Percentiles rank a stretch among this genome's conserved stretches.
These are phyloP conservation scores for Sebastes itinus DNA, from an alignment of 2,797 vertebrate species.

Conservation along the genomic window DNA sequence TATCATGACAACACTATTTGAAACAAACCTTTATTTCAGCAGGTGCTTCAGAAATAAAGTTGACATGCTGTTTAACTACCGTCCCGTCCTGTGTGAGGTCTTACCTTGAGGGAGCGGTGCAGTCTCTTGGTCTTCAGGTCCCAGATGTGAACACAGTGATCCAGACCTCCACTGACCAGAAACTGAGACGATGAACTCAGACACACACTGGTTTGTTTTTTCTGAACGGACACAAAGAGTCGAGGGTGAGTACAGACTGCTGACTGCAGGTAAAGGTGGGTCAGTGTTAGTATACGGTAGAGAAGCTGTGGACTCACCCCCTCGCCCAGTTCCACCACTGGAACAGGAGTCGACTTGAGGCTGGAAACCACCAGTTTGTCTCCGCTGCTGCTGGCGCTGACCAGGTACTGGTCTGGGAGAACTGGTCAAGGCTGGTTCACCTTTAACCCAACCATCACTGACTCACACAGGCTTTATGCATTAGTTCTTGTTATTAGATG, in stretches of 20 bases:
- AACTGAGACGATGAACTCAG: slow-evolving; percentile 90
- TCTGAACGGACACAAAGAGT: slow-evolving; percentile 74
- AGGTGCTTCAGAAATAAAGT: too few relatives aligned
- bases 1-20: too few relatives aligned
- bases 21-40: too few relatives aligned
- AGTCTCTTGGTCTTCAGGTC: slow-evolving; percentile 93
- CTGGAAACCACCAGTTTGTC: slow-evolving; percentile 95
- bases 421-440: slow-evolving; percentile 69
- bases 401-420: slow-evolving; percentile 91
- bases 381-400: slow-evolving; percentile 90
- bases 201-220: slow-evolving; percentile 91
- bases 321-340: slow-evolving; percentile 91
- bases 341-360: slow-evolving; percentile 89
- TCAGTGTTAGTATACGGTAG: too few relatives aligned
- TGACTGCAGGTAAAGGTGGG: background rate
- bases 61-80: too few relatives aligned
- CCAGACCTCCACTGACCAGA: slow-evolving; percentile 92
- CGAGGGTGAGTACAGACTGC: background rate
- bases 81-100: background rate
- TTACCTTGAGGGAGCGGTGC: slow-evolving; percentile 91
- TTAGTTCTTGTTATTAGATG: background rate
- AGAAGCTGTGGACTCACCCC: slow-evolving; percentile 85
- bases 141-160: slow-evolving; percentile 94
- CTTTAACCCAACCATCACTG: background rate
- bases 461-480: background rate